phyloP scores from a whole-genome alignment of 2,888 invertebrate genomes.

The Apodemia mormo region DNA sequence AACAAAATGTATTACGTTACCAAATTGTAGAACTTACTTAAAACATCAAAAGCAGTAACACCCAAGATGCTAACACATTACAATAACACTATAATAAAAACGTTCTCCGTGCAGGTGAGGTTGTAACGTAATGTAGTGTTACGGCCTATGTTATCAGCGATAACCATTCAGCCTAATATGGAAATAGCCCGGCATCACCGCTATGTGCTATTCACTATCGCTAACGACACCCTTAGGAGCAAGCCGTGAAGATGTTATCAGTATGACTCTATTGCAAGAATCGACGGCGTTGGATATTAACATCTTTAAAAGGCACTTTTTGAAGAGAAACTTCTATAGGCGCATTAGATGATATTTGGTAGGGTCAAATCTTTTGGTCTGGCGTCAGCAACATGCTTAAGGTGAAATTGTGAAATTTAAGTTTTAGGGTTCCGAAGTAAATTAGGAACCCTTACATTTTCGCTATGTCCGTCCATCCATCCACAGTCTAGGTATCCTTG shows the following conservation, averaged over 20 bases:
- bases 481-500: too few relatives aligned
- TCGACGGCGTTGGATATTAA: not conserved
- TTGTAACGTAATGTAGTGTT: conserved; percentile 22
- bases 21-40: not conserved
- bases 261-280: conserved; percentile 54
- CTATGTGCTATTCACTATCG: conserved; percentile 57
- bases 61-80: conserved; percentile 14
- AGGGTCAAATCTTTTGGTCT: too few relatives aligned
- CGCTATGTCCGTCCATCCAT: too few relatives aligned
- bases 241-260: conserved; percentile 52
- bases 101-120: not conserved
- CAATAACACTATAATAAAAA: conserved; percentile 13
- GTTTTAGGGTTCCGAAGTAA: too few relatives aligned
- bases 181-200: conserved; percentile 57
- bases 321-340: too few relatives aligned
- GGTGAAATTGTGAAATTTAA: too few relatives aligned
- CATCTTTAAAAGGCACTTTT: not conserved
- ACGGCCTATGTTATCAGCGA: conserved; percentile 36
- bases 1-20: not conserved
- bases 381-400: too few relatives aligned
- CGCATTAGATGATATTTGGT: too few relatives aligned
- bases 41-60: conserved; percentile 17
- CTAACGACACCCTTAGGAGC: conserved; percentile 46
- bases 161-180: conserved; percentile 57
- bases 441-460: too few relatives aligned